Evolutionary conservation across 2,797 vertebrate genomes (phyloP).

Genomic region (Chelidonichthys spinosus): DNA sequence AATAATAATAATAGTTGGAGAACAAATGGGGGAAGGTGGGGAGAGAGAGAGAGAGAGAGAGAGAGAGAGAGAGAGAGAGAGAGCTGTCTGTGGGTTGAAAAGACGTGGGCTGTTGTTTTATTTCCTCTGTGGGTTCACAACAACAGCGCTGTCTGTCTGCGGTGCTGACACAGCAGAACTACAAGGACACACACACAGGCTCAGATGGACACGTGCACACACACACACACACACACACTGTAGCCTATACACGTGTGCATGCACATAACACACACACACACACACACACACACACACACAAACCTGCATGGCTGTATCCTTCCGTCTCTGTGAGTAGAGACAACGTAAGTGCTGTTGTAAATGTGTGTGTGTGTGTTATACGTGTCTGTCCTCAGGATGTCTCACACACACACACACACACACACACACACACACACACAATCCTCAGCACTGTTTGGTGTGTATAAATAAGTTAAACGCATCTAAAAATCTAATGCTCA

Average conservation of each 20-base stretch:
- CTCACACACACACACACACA: too few relatives aligned
- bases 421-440: too few relatives aligned
- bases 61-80: constrained; percentile 28
- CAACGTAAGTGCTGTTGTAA: background rate
- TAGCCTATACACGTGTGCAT: too few relatives aligned
- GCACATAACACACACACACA: constrained; percentile 26
- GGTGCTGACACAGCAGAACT: constrained; percentile 81
- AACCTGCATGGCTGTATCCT: background rate
- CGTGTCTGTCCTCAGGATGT: too few relatives aligned
- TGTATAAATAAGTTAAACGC: too few relatives aligned
- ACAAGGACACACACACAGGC: constrained; percentile 50
- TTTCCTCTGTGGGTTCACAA: constrained; percentile 82
- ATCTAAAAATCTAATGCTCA: too few relatives aligned
- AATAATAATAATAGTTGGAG: constrained; percentile 40
- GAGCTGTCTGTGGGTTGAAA: constrained; percentile 69
- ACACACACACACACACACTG: background rate
- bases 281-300: constrained; percentile 10
- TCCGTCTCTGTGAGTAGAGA: background rate
- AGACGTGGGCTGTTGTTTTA: constrained; percentile 81
- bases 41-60: constrained; percentile 35
- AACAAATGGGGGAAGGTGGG: constrained; percentile 46
- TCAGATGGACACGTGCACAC: constrained; percentile 17
- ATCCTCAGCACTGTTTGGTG: too few relatives aligned
- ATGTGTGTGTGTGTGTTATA: constrained; percentile 19
- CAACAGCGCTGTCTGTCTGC: constrained; percentile 76